Conservation (phyloP, 23 tunicate genomes). For the Halocynthia aurantium region DNA sequence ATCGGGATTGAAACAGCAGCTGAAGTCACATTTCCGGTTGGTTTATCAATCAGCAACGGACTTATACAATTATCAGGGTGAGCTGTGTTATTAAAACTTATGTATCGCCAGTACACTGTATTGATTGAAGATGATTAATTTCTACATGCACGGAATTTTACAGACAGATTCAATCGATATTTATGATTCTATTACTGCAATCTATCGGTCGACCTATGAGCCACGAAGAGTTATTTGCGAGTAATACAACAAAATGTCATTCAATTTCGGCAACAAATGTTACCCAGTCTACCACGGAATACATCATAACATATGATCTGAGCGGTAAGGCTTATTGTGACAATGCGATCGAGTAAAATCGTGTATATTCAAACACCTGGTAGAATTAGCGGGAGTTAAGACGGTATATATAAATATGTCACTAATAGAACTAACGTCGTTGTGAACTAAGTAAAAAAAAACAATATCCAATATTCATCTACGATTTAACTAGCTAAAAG, state of each 20-base stretch:
- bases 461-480: no score
- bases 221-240: slow-evolving; percentile 12
- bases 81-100: neutral
- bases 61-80: slow-evolving; percentile 79
- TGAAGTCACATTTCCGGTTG: slow-evolving; percentile 77
- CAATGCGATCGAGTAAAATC: neutral
- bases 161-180: slow-evolving; percentile 74
- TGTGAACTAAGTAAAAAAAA: no score
- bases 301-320: slow-evolving; percentile 11
- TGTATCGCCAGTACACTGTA: neutral
- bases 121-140: neutral
- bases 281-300: neutral
- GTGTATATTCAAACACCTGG: neutral
- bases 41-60: slow-evolving; percentile 57
- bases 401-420: no score
- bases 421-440: no score
- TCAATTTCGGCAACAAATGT: neutral
- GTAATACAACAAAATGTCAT: slow-evolving; percentile 42
- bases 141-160: neutral
- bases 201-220: slow-evolving; percentile 61
- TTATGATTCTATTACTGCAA: slow-evolving; percentile 52
- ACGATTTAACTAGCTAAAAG: no score
- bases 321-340: neutral
- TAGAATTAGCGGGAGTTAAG: neutral
- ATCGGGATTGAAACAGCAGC: slow-evolving; percentile 76